Conservation (phyloP, 2,113 vertebrate genomes). For the Rynchops niger region DNA sequence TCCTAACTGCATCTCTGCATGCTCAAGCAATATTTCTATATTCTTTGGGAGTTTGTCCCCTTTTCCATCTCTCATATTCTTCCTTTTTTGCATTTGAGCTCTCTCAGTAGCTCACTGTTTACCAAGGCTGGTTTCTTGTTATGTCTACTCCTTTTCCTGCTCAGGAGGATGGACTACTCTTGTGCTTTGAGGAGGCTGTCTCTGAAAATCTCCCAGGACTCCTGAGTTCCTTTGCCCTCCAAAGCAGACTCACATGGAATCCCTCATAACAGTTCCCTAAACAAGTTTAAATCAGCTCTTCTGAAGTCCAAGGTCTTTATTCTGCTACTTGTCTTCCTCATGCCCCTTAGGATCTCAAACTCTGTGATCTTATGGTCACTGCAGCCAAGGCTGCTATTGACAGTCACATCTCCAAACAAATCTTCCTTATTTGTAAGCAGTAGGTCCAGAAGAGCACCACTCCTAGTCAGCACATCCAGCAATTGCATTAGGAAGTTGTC, state of each 20-base stretch:
- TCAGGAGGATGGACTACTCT: background rate
- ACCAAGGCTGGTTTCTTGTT: background rate
- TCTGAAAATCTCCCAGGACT: background rate
- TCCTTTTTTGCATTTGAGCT: background rate
- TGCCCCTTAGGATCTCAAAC: background rate
- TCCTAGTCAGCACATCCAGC: background rate
- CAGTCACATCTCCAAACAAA: background rate
- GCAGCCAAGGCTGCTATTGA: background rate
- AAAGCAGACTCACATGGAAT: background rate
- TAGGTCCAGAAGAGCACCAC: background rate
- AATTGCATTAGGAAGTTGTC: background rate
- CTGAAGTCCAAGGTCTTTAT: background rate
- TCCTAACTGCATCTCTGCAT: background rate
- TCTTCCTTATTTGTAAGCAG: background rate
- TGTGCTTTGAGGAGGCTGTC: background rate
- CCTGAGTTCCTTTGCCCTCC: background rate
- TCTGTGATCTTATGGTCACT: background rate
- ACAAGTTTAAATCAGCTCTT: background rate
- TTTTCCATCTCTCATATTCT: background rate
- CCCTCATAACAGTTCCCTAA: background rate
- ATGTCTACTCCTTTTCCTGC: background rate
- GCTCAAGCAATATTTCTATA: background rate
- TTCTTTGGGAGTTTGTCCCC: background rate
- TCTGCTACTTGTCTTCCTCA: background rate
- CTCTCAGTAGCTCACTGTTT: background rate